Percentiles rank a stretch among this genome's conserved stretches.
Conservation (phyloP, 2,888 invertebrate species). For the Diarsia mendica region DNA sequence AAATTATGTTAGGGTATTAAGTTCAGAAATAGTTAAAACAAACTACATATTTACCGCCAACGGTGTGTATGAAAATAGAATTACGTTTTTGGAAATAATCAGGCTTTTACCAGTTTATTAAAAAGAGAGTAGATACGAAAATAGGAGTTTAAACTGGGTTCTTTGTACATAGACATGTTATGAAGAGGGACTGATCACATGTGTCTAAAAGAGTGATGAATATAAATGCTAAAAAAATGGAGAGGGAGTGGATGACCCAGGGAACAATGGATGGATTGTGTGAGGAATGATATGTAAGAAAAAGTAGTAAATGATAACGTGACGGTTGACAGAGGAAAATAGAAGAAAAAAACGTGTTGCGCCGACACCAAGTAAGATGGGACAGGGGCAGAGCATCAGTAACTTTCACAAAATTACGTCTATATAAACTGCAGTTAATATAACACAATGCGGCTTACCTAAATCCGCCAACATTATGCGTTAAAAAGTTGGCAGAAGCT, state of each 20-base stretch:
- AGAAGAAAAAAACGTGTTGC: too few species aligned
- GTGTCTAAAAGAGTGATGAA: too few species aligned
- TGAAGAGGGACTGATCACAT: too few species aligned
- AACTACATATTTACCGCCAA: conserved; percentile 3
- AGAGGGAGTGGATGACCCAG: too few species aligned
- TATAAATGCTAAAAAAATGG: too few species aligned
- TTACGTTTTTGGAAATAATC: background rate
- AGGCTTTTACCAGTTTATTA: background rate
- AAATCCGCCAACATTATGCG: conserved; percentile 37
- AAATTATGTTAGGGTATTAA: conserved; percentile 11
- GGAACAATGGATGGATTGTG: too few species aligned
- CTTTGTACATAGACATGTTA: too few species aligned
- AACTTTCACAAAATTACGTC: too few species aligned
- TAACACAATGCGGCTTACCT: conserved; percentile 24
- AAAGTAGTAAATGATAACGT: too few species aligned
- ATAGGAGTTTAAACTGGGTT: background rate
- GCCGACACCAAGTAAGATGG: too few species aligned
- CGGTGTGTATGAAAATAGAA: conserved; percentile 20
- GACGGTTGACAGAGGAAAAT: too few species aligned
- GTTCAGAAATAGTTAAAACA: background rate
- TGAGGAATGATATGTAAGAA: too few species aligned
- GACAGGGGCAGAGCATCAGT: background rate
- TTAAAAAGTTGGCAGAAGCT: conserved; percentile 56
- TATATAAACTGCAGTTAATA: background rate
- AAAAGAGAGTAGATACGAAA: background rate